A percentile compares a stretch with the other conserved stretches of the same genome.
These are phyloP conservation scores for Anthoptus insignis DNA, from an alignment of 2,888 invertebrate species.

Conservation along the genomic window DNA sequence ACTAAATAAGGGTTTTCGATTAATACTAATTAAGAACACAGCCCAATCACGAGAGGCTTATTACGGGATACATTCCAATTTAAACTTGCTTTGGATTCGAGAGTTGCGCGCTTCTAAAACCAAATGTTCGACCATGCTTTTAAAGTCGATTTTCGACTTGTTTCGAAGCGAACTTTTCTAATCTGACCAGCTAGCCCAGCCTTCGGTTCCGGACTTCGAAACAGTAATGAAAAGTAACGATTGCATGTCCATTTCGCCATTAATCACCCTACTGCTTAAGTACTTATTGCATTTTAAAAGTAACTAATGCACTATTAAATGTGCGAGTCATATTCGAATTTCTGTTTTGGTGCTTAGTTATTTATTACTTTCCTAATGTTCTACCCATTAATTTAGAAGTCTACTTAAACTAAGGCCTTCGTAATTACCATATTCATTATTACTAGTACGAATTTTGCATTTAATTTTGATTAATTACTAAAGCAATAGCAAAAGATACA, in stretches of 20 bases:
- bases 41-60: constrained; percentile 85
- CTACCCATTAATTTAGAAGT: neutral
- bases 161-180: constrained; percentile 82
- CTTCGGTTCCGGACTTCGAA: constrained; percentile 81
- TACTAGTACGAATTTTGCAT: too few relatives aligned
- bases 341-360: neutral
- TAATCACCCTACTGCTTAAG: constrained; percentile 68
- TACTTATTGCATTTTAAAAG: constrained; percentile 38
- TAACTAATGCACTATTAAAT: constrained; percentile 38
- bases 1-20: constrained; percentile 74
- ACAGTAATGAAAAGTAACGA: constrained; percentile 87
- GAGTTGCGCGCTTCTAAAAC: constrained; percentile 78
- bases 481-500: too few relatives aligned
- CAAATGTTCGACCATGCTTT: constrained; percentile 82
- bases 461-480: too few relatives aligned
- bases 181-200: constrained; percentile 79
- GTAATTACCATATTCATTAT: neutral
- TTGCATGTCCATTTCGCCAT: constrained; percentile 82
- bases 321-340: constrained; percentile 35
- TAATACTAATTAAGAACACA: constrained; percentile 86
- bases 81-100: constrained; percentile 84
- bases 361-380: neutral
- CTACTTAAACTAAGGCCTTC: neutral
- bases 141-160: constrained; percentile 86
- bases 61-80: constrained; percentile 86